Evolutionary conservation across 2,113 vertebrate species (phyloP), one percentile per base, ranked within the genome.

Genomic region (Lepus americanus): DNA sequence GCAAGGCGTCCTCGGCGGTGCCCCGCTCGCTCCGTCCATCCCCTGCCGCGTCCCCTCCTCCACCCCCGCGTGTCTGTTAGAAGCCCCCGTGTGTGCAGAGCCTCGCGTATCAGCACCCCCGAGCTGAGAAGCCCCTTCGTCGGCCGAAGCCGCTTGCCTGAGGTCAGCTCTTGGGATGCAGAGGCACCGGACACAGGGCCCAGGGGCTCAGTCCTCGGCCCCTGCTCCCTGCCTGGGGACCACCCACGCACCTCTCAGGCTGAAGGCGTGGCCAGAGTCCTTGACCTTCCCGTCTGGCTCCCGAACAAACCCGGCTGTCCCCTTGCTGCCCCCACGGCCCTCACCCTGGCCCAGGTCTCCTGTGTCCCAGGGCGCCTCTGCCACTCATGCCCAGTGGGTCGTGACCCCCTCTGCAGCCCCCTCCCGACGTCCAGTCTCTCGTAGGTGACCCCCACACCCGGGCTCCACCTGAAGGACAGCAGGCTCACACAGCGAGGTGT

Each of bases 31-130:
- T 11, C 27, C 16, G 6, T 5, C 19, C 6, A 3, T 44, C 55
- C 49, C 4, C 1, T 0, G 69, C 16, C 9, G 3, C 4, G 0
- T 17, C 7, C 3, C 31, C 0, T 4, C 77, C 1, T 4, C 19
- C 6, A 12, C 19, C 49, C 6, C 7, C 0, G 0, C 1, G 0
- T 5, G 11, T n/a, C 64, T 23, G 31, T 1, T 0, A 7, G 70
- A 67, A 16, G 39, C 84, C 81, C 0, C 0, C 4, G 39, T 16
- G 27, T 27, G 9, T 3, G 0, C 81, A 8, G 5, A 1, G 17
- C 22, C 70, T 44, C 25, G 1, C 1, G 1, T 23, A 49, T 31
- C 0, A 4, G 4, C 39, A 44, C 70, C 9, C 9, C 9, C 12
- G 29, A 22, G 9, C 9, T 31, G 74, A 72, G 29, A 7, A 19